A percentile compares a stretch with the other conserved stretches of the same genome.
Evolutionary conservation across 1,140 invertebrate species (phyloP).

Genomic region (Sweltsa coloradensis): DNA sequence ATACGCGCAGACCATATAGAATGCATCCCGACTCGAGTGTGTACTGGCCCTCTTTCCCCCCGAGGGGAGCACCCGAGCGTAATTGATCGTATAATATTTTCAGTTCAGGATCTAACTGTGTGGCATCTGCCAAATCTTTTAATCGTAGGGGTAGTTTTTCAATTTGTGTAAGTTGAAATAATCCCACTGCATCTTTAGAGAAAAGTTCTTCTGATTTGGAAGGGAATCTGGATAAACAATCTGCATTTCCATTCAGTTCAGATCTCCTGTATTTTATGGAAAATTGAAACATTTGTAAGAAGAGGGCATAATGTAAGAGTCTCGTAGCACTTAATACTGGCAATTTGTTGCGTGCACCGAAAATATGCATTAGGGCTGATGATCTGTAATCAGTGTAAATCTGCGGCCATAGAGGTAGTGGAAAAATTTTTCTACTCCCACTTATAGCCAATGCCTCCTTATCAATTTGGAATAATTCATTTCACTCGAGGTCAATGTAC

Average conservation of each 20-base stretch:
- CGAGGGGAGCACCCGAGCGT: neutral
- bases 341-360: slow-evolving; percentile 23
- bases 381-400: slow-evolving; percentile 33
- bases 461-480: slow-evolving; percentile 31
- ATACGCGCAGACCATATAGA: slow-evolving; percentile 13
- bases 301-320: slow-evolving; percentile 22
- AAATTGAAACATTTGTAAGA: slow-evolving; percentile 19
- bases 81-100: too few relatives aligned
- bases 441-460: slow-evolving; percentile 33
- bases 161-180: too few relatives aligned
- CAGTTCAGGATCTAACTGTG: neutral
- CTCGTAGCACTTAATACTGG: slow-evolving; percentile 23
- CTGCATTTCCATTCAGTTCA: slow-evolving; percentile 18
- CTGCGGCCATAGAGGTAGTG: slow-evolving; percentile 29
- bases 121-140: neutral
- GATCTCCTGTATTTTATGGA: slow-evolving; percentile 17
- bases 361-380: slow-evolving; percentile 31
- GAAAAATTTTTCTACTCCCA: slow-evolving; percentile 28
- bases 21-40: slow-evolving; percentile 9
- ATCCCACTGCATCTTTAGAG: too few relatives aligned
- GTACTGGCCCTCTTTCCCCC: slow-evolving; percentile 7
- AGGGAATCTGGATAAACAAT: slow-evolving; percentile 19
- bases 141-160: too few relatives aligned
- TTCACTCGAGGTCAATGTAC: slow-evolving; percentile 29
- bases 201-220: too few relatives aligned